Conservation (phyloP, 2,888 invertebrate genomes). For the Drepana falcataria region DNA sequence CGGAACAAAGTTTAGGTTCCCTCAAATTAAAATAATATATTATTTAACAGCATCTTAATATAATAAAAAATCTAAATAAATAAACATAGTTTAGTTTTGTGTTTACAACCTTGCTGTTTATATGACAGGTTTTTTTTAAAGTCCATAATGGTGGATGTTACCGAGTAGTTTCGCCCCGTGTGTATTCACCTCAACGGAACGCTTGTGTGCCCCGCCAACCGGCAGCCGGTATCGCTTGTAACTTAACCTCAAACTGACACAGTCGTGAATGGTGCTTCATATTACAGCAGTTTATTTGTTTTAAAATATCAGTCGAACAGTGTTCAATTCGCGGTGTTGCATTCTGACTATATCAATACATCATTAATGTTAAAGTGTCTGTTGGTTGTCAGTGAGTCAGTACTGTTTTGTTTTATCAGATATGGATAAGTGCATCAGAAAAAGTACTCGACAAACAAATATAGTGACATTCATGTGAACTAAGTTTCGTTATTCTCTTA, state of each 20-base stretch:
- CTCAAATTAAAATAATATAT: no score
- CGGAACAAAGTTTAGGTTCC: no score
- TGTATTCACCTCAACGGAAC: slow-evolving; percentile 41
- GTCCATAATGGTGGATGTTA: background rate
- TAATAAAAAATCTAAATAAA: no score
- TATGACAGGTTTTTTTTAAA: no score
- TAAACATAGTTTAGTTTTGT: no score
- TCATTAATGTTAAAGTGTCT: slow-evolving; percentile 7
- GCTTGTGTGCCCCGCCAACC: slow-evolving; percentile 59
- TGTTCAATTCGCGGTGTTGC: slow-evolving; percentile 7
- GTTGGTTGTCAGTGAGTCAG: slow-evolving; percentile 11
- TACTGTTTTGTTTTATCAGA: slow-evolving; percentile 29
- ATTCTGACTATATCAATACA: slow-evolving; percentile 5
- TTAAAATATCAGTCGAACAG: slow-evolving; percentile 29
- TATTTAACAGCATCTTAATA: no score
- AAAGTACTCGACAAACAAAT: slow-evolving; percentile 22
- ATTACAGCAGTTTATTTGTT: slow-evolving; percentile 58
- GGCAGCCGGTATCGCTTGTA: slow-evolving; percentile 71
- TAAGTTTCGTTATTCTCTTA: slow-evolving; percentile 21
- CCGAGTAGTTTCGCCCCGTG: slow-evolving; percentile 47
- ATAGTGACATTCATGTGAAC: slow-evolving; percentile 26
- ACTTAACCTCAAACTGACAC: slow-evolving; percentile 77
- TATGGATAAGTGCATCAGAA: slow-evolving; percentile 28
- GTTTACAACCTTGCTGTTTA: no score
- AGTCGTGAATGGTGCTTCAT: slow-evolving; percentile 71